phyloP scores from a whole-genome alignment of 2,888 invertebrate genomes.

The Entomobrya multifasciata region DNA sequence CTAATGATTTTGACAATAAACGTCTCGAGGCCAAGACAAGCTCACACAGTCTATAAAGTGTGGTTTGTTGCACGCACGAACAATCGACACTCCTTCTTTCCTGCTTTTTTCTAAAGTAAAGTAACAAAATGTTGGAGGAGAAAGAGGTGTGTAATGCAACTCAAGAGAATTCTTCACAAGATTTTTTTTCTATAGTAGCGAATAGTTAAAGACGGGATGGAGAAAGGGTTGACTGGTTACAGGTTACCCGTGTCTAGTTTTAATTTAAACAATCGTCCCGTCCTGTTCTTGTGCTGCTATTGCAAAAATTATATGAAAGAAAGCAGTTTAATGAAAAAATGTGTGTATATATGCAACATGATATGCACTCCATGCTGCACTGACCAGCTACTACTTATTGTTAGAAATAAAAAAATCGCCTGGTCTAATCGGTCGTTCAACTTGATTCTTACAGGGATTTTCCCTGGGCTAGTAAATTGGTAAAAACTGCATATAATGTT shows the following conservation, averaged over 20 bases:
- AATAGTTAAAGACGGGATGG: neutral
- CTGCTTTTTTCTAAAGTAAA: neutral
- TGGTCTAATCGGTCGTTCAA: conserved; percentile 71
- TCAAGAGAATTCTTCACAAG: no score
- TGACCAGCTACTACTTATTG: neutral
- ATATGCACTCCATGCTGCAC: no score
- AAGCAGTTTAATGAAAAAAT: no score
- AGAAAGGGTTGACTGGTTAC: neutral
- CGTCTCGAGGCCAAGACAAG: conserved; percentile 6
- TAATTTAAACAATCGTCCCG: no score
- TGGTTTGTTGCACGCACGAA: neutral
- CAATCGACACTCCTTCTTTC: conserved; percentile 26
- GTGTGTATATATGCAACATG: no score
- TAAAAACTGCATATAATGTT: no score
- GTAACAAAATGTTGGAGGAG: neutral
- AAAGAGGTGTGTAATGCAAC: no score
- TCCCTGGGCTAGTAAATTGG: no score
- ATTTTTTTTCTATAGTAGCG: neutral
- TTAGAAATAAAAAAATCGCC: neutral
- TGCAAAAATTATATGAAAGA: no score
- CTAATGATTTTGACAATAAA: conserved; percentile 36
- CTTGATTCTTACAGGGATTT: conserved; percentile 56
- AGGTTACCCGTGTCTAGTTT: no score
- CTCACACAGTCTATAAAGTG: neutral
- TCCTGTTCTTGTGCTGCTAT: no score